Conservation (phyloP, 2,113 vertebrate species). For the Mobula hypostoma region DNA sequence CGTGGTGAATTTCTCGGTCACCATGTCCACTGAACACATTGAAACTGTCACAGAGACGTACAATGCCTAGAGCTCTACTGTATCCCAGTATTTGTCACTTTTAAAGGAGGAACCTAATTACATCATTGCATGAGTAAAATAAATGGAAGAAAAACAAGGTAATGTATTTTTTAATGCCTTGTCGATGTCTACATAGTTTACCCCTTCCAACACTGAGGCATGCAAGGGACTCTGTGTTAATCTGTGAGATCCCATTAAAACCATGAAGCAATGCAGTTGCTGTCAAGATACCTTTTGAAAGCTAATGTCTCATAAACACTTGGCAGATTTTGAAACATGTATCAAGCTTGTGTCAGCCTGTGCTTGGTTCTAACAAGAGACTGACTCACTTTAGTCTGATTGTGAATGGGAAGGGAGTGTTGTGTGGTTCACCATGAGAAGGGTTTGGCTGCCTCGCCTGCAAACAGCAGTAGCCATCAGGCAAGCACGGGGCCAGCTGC, state of each 20-base stretch:
- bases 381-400: constrained; percentile 35
- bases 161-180: neutral
- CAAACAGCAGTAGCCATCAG: neutral
- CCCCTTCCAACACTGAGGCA: neutral
- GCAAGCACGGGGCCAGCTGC: neutral
- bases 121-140: neutral
- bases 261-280: constrained; percentile 34
- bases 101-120: neutral
- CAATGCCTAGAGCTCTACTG: neutral
- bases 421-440: constrained; percentile 3
- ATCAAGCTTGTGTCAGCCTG: constrained; percentile 37
- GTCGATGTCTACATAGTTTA: neutral
- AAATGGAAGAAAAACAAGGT: neutral
- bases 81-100: neutral
- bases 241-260: constrained; percentile 34
- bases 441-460: constrained; percentile 13
- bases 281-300: constrained; percentile 37
- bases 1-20: too few relatives aligned
- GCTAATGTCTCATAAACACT: constrained; percentile 31
- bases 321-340: constrained; percentile 34
- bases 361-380: constrained; percentile 35
- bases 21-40: neutral
- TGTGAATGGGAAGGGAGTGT: constrained; percentile 36
- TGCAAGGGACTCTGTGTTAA: neutral
- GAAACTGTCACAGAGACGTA: neutral